Conservation (phyloP, 1,140 invertebrate genomes). For the Brachionus paranguensis region DNA sequence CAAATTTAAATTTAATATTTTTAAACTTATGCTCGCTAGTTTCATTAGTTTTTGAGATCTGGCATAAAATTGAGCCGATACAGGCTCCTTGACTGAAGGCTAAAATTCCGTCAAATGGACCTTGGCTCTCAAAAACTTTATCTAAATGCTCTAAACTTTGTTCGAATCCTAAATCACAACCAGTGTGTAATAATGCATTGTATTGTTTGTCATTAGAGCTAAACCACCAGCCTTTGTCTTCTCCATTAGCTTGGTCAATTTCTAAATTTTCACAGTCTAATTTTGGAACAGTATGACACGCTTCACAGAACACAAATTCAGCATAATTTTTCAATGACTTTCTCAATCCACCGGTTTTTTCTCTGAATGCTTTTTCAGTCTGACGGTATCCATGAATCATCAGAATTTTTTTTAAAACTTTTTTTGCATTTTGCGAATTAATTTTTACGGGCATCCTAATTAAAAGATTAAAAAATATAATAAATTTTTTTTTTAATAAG, state of each 20-base stretch:
- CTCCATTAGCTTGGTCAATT: background rate
- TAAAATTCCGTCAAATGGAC: slow-evolving; percentile 37
- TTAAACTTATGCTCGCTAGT: background rate
- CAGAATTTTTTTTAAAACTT: background rate
- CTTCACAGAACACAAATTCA: slow-evolving; percentile 34
- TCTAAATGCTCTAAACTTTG: background rate
- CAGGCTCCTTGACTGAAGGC: slow-evolving; percentile 40
- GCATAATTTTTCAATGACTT: slow-evolving; percentile 28
- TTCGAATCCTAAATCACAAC: slow-evolving; percentile 21
- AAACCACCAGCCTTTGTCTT: slow-evolving; percentile 40
- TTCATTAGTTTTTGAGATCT: background rate
- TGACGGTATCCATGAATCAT: slow-evolving; percentile 40
- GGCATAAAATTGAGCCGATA: slow-evolving; percentile 13
- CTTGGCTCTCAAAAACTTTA: background rate
- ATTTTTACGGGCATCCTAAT: background rate
- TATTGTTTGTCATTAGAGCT: background rate
- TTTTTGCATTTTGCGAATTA: background rate
- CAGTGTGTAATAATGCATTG: background rate
- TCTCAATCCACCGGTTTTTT: slow-evolving; percentile 30
- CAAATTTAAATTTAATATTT: slow-evolving; percentile 36
- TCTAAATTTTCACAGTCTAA: background rate
- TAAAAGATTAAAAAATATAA: background rate
- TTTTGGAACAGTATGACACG: background rate
- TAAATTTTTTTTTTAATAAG: background rate
- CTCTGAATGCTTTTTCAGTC: slow-evolving; percentile 5